phyloP scores from a whole-genome alignment of 2,113 vertebrate species.

The Oncorhynchus mykiss region DNA sequence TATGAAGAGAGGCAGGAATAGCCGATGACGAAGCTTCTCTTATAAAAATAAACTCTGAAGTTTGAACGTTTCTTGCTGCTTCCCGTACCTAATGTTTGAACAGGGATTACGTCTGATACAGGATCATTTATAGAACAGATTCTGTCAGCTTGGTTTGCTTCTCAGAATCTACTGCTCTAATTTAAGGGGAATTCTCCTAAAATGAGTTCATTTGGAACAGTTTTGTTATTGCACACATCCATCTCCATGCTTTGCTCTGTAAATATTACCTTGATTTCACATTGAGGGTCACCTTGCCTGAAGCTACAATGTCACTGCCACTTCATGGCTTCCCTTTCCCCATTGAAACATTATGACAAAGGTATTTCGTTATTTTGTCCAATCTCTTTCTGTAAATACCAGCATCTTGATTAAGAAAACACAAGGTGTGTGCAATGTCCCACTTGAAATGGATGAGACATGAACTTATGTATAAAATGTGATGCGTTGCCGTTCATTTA shows the following conservation, averaged over 20 bases:
- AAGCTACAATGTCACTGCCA: background rate
- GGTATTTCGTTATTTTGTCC: background rate
- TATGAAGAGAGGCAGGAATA: conserved; percentile 29
- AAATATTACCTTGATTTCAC: background rate
- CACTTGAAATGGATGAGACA: conserved; percentile 6
- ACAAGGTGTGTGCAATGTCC: background rate
- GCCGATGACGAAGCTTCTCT: conserved; percentile 18
- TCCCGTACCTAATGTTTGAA: background rate
- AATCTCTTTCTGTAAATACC: background rate
- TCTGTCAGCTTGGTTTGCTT: background rate
- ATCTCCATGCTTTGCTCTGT: background rate
- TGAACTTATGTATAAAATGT: conserved; percentile 8
- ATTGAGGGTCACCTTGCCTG: background rate
- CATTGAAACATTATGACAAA: background rate
- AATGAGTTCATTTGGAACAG: background rate
- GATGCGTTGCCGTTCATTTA: conserved; percentile 9
- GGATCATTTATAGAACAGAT: background rate
- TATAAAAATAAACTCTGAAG: background rate
- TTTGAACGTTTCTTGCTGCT: conserved; percentile 4
- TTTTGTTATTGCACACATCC: background rate
- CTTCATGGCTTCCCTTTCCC: background rate
- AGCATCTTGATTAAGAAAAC: background rate
- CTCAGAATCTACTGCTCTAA: background rate
- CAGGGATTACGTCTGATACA: background rate
- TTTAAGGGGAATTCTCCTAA: background rate